A percentile compares a stretch with the other conserved stretches of the same genome.
Conservation (phyloP, 2,797 vertebrate species). For the Eospalax fontanierii region DNA sequence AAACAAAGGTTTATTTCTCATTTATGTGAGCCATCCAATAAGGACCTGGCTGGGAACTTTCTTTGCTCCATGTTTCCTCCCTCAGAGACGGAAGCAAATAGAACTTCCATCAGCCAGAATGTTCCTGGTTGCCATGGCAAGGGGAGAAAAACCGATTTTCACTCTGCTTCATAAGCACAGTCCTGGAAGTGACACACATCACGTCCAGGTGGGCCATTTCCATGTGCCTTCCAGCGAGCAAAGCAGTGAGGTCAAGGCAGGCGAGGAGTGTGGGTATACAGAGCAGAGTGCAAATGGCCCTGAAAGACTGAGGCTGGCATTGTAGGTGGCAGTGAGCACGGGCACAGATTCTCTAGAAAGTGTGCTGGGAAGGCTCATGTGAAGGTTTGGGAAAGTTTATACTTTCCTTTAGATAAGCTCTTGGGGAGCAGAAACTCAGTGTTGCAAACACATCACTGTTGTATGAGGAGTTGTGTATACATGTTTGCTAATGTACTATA, state of each 20-base stretch:
- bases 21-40: background rate
- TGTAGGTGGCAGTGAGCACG: background rate
- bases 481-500: background rate
- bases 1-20: slow-evolving; percentile 43
- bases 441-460: background rate
- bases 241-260: slow-evolving; percentile 12
- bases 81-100: background rate
- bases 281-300: background rate
- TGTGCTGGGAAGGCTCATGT: background rate
- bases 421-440: background rate
- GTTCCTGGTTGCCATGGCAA: background rate
- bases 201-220: background rate
- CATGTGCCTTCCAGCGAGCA: background rate
- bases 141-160: slow-evolving; percentile 1
- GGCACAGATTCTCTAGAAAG: slow-evolving; percentile 1
- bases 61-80: background rate
- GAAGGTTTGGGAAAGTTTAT: background rate
- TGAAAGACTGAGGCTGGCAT: background rate
- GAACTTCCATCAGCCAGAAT: background rate
- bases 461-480: background rate
- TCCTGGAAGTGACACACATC: background rate
- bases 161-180: background rate
- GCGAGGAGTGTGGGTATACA: background rate
- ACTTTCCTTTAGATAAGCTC: background rate
- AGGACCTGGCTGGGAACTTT: background rate